Conservation (phyloP, 2,113 vertebrate species). For the Scytalopus superciliaris region DNA sequence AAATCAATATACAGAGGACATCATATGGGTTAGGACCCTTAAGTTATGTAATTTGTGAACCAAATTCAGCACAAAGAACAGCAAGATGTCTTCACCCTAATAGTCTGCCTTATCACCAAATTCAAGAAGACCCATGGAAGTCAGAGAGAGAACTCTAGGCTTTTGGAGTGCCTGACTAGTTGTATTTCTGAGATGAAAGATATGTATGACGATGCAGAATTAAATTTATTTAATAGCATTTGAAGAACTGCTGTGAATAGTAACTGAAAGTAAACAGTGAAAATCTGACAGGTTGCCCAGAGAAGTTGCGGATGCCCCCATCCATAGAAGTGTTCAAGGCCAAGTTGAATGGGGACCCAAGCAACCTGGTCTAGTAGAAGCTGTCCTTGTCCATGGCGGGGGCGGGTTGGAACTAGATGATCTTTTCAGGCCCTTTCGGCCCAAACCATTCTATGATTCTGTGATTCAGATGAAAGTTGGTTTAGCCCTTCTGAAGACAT, state of each 20-base stretch:
- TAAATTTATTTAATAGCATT: neutral
- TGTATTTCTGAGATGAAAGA: neutral
- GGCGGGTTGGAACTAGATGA: neutral
- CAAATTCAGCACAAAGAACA: neutral
- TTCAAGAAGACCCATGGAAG: neutral
- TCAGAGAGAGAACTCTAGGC: neutral
- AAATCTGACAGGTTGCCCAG: neutral
- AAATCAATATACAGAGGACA: neutral
- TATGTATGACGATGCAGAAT: neutral
- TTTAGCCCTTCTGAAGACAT: neutral
- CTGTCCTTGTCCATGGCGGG: neutral
- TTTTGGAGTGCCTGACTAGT: neutral
- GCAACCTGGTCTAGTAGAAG: neutral
- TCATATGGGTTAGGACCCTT: neutral
- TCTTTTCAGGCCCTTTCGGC: neutral
- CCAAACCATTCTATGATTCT: neutral
- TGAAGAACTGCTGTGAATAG: neutral
- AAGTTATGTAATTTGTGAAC: neutral
- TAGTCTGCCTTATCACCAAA: neutral
- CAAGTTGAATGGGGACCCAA: neutral
- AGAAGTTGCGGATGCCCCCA: neutral
- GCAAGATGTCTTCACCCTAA: neutral
- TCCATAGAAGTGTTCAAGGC: neutral
- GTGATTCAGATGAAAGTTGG: neutral
- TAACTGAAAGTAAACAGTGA: neutral